These are phyloP conservation scores for Theonella swinhoei DNA, from an alignment of 37 sponge, comb jelly and placozoan genomes.

Conservation along the genomic window DNA sequence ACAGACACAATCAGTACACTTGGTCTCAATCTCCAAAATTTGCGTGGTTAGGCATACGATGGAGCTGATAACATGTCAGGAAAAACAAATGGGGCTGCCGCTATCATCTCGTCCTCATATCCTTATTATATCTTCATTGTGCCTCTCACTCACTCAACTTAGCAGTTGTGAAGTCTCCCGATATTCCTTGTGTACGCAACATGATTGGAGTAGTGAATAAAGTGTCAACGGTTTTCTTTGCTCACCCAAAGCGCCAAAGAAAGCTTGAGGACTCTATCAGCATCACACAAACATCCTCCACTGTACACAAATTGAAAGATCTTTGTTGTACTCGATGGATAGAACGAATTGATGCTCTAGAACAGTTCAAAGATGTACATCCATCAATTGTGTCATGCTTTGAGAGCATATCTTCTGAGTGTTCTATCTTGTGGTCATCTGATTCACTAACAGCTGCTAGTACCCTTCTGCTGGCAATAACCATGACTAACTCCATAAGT, in stretches of 20 bases:
- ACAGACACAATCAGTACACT: slow-evolving; percentile 8
- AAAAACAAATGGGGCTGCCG: slow-evolving; percentile 40
- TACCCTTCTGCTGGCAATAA: slow-evolving; percentile 19
- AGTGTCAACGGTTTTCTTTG: slow-evolving; percentile 7
- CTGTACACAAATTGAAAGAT: slow-evolving; percentile 53
- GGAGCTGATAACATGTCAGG: slow-evolving; percentile 74
- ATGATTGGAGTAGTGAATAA: slow-evolving; percentile 31
- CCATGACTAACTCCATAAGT: slow-evolving; percentile 38
- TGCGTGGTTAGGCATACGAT: slow-evolving; percentile 83
- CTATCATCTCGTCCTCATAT: slow-evolving; percentile 27
- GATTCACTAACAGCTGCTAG: slow-evolving; percentile 62
- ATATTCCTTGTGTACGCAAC: slow-evolving; percentile 29
- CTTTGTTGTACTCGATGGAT: slow-evolving; percentile 69
- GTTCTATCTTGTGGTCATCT: slow-evolving; percentile 17
- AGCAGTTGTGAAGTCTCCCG: slow-evolving; percentile 47
- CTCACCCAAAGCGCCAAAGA: slow-evolving; percentile 50
- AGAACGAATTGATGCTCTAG: slow-evolving; percentile 60
- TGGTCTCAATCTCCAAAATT: slow-evolving; percentile 52
- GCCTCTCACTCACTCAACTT: slow-evolving; percentile 56
- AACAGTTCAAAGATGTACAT: slow-evolving; percentile 13
- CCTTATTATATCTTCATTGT: slow-evolving; percentile 58
- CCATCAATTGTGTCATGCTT: slow-evolving; percentile 48
- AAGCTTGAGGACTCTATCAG: slow-evolving; percentile 16
- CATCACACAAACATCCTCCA: slow-evolving; percentile 17
- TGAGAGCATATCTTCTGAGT: slow-evolving; percentile 40